Conservation (phyloP, 2,888 invertebrate genomes). For the Polyommatus iphigenia region DNA sequence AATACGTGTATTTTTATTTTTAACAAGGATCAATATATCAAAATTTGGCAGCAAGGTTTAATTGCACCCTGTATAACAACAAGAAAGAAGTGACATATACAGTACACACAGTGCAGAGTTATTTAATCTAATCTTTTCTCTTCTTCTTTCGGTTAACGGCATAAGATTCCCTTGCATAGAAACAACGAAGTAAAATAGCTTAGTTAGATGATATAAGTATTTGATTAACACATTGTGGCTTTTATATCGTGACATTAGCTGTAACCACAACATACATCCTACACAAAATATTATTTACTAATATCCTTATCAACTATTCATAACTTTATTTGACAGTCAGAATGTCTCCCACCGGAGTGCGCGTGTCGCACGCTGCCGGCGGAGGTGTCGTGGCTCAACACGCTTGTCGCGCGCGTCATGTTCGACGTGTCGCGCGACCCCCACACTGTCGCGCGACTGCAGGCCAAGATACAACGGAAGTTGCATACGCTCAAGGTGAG, state of each 20-base stretch:
- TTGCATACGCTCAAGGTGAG: slow-evolving; percentile 89
- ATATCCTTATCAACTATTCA: too few relatives aligned
- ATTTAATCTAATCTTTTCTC: neutral
- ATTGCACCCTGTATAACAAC: too few relatives aligned
- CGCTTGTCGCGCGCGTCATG: slow-evolving; percentile 86
- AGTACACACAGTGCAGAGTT: neutral
- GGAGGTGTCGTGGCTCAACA: slow-evolving; percentile 88
- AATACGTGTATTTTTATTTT: too few relatives aligned
- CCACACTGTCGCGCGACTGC: slow-evolving; percentile 84
- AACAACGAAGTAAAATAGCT: too few relatives aligned
- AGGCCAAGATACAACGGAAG: slow-evolving; percentile 91
- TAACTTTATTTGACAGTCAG: slow-evolving; percentile 35
- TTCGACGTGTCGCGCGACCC: slow-evolving; percentile 91
- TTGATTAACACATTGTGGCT: too few relatives aligned
- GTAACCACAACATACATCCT: too few relatives aligned
- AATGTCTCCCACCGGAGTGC: slow-evolving; percentile 50
- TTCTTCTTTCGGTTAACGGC: neutral
- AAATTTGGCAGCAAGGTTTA: too few relatives aligned
- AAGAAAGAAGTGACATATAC: too few relatives aligned
- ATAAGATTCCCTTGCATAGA: neutral
- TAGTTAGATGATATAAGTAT: too few relatives aligned
- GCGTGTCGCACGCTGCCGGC: slow-evolving; percentile 62
- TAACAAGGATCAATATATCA: too few relatives aligned
- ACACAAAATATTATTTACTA: too few relatives aligned
- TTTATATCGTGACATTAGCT: too few relatives aligned